These are phyloP conservation scores for Eriosoma lanigerum DNA, from an alignment of 1,140 invertebrate species.

Conservation along the genomic window DNA sequence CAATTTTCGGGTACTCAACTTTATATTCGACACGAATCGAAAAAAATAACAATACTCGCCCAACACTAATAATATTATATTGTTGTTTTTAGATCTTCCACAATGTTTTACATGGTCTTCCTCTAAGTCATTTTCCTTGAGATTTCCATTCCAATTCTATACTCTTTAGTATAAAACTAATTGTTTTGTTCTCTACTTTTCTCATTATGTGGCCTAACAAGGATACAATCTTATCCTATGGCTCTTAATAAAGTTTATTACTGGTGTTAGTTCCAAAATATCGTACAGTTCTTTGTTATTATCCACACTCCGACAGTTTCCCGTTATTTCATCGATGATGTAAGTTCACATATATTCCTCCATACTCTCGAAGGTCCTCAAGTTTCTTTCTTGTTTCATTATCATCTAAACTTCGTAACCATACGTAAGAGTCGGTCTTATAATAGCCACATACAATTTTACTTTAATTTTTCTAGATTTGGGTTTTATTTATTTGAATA, in stretches of 20 bases:
- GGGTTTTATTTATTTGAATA: too few species aligned
- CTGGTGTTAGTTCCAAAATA: background rate
- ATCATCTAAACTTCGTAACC: background rate
- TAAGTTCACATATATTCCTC: background rate
- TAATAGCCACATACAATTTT: background rate
- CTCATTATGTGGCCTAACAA: slow-evolving; percentile 21
- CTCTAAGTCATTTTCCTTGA: background rate
- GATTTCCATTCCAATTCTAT: background rate
- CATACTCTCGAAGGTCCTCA: background rate
- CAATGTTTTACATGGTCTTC: background rate
- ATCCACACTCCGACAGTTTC: too few species aligned
- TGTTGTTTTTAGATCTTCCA: background rate
- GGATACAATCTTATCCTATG: background rate
- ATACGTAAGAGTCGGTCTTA: background rate
- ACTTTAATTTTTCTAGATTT: background rate
- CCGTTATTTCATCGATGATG: background rate
- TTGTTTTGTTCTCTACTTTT: background rate
- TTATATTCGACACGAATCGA: too few species aligned
- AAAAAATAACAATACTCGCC: too few species aligned
- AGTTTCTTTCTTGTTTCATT: background rate
- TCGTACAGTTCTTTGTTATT: too few species aligned
- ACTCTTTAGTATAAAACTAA: too few species aligned
- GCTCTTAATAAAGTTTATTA: background rate
- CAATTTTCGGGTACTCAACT: too few species aligned
- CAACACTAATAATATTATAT: too few species aligned